These are phyloP conservation scores for Trichopria drosophilae DNA, from an alignment of 2,888 invertebrate genomes.

Conservation along the genomic window DNA sequence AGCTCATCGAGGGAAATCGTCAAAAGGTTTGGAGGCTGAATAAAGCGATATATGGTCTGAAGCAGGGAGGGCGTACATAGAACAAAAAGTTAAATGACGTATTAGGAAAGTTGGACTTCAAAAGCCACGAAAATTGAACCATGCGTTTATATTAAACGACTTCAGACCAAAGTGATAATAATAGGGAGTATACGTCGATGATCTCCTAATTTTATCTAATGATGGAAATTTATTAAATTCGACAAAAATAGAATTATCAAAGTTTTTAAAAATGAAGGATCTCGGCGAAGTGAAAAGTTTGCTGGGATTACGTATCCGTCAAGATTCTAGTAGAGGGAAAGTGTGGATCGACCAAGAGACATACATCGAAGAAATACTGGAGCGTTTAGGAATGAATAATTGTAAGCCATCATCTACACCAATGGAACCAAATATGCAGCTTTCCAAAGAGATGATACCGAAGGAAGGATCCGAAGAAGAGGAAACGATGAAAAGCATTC, in stretches of 20 bases:
- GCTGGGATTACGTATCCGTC: conserved; percentile 33
- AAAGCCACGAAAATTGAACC: conserved; percentile 26
- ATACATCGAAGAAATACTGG: conserved; percentile 28
- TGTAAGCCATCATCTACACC: conserved; percentile 25
- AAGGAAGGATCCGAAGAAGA: background rate
- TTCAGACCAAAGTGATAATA: conserved; percentile 1
- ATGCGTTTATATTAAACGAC: conserved; percentile 28
- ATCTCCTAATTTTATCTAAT: conserved; percentile 29
- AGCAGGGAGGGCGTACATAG: conserved; percentile 31
- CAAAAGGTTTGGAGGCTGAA: conserved; percentile 24
- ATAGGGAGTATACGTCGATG: conserved; percentile 31
- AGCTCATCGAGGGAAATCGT: conserved; percentile 26
- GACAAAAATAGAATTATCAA: conserved; percentile 19
- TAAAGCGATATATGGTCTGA: too few species aligned
- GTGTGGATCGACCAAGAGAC: conserved; percentile 29
- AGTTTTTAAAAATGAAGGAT: conserved; percentile 34
- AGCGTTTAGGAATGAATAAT: conserved; percentile 18
- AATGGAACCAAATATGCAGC: conserved; percentile 12
- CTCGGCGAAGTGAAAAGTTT: conserved; percentile 32
- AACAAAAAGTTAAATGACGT: conserved; percentile 27
- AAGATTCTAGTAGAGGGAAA: conserved; percentile 14
- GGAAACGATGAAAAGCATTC: conserved; percentile 1
- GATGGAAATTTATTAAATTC: conserved; percentile 5
- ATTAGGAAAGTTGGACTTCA: conserved; percentile 11
- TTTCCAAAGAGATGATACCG: too few species aligned